These are phyloP conservation scores for Lytechinus variegatus DNA, from an alignment of 35 echinoderm and acorn worm genomes.

Conservation along the genomic window DNA sequence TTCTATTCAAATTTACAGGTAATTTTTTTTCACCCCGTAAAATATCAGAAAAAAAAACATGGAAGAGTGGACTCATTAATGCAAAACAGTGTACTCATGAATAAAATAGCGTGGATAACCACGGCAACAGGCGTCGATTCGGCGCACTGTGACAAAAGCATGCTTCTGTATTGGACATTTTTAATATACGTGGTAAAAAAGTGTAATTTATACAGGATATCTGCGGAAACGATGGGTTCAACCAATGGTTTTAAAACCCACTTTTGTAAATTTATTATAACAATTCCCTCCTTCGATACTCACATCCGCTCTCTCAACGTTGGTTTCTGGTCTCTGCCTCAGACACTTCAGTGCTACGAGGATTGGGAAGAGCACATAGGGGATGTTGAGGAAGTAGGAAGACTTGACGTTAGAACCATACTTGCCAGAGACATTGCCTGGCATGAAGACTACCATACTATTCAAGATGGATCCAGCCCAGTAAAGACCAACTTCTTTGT, in stretches of 20 bases:
- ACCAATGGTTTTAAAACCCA: neutral
- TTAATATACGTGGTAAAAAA: too few species aligned
- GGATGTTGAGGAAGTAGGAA: conserved; percentile 86
- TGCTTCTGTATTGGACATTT: too few species aligned
- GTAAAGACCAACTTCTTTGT: conserved; percentile 90
- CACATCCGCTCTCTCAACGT: conserved; percentile 30
- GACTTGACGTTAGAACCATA: conserved; percentile 73
- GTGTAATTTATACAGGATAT: too few species aligned
- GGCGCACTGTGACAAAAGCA: too few species aligned
- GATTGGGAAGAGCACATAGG: conserved; percentile 82
- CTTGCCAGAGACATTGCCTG: conserved; percentile 93
- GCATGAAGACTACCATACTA: conserved; percentile 89
- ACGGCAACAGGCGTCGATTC: too few species aligned
- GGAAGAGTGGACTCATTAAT: too few species aligned
- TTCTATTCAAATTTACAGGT: too few species aligned
- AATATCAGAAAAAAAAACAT: too few species aligned
- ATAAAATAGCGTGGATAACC: too few species aligned
- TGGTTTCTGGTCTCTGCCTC: neutral
- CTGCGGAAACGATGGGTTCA: neutral
- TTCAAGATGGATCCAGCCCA: conserved; percentile 96
- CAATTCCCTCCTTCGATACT: neutral
- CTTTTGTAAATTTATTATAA: neutral
- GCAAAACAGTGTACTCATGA: too few species aligned
- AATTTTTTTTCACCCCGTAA: too few species aligned
- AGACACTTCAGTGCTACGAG: conserved; percentile 44